Conservation (phyloP, 2,113 vertebrate species). For the Pampusana beccarii region DNA sequence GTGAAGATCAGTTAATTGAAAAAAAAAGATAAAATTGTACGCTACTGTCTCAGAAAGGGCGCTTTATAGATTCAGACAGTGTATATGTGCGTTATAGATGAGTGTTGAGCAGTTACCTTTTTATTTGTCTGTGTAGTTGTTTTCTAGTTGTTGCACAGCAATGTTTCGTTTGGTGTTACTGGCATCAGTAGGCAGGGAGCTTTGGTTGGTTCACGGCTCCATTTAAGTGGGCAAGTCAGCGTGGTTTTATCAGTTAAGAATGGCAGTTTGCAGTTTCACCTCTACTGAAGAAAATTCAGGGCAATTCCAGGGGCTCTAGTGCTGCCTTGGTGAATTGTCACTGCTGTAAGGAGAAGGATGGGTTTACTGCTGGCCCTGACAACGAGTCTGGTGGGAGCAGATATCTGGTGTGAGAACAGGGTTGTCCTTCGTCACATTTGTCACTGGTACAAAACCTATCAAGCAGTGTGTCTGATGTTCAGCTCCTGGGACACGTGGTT, state of each 20-base stretch:
- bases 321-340: not conserved
- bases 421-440: not conserved
- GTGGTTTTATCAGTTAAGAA: not conserved
- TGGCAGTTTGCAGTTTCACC: not conserved
- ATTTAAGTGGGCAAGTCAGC: not conserved
- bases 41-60: not conserved
- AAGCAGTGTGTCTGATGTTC: not conserved
- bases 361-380: not conserved
- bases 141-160: not conserved
- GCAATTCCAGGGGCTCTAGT: not conserved
- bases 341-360: not conserved
- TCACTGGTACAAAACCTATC: not conserved
- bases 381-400: not conserved
- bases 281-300: not conserved
- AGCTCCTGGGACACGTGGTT: not conserved
- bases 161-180: not conserved
- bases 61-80: not conserved
- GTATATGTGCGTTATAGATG: not conserved
- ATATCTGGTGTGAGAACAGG: not conserved
- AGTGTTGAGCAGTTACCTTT: not conserved
- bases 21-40: not conserved
- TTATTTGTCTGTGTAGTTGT: not conserved
- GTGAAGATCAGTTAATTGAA: not conserved
- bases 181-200: not conserved
- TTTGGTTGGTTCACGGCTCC: not conserved